A percentile compares a stretch with the other conserved stretches of the same genome.
phyloP scores from a whole-genome alignment of 2,113 vertebrate genomes.

The Anarrhichthys ocellatus region DNA sequence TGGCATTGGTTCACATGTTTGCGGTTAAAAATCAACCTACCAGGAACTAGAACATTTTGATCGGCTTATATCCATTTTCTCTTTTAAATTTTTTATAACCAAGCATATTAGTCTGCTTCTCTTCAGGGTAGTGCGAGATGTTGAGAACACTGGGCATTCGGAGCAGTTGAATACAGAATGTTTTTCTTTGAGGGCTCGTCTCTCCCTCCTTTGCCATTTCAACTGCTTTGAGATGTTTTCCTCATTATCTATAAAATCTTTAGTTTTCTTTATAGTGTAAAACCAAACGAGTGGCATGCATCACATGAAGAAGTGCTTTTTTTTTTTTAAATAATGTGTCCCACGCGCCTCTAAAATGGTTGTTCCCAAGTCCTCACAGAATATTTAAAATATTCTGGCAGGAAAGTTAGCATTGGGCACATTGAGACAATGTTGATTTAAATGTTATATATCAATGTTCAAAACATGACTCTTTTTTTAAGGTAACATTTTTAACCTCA shows the following conservation, averaged over 20 bases:
- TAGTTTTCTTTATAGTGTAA: background rate
- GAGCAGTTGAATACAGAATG: background rate
- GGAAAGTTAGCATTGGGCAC: background rate
- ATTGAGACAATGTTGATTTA: slow-evolving; percentile 1
- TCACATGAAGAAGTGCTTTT: background rate
- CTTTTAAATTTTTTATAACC: background rate
- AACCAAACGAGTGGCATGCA: background rate
- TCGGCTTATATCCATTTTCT: background rate
- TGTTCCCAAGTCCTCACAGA: background rate
- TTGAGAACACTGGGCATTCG: background rate
- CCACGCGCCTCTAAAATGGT: background rate
- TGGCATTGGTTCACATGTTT: background rate
- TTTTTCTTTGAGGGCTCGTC: background rate
- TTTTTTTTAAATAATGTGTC: background rate
- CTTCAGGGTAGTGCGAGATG: background rate
- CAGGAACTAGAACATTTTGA: background rate
- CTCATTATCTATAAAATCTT: background rate
- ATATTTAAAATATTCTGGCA: background rate
- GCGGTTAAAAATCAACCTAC: background rate
- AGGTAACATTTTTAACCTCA: background rate
- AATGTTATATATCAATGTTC: background rate
- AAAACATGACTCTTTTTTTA: background rate
- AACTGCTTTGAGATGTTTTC: background rate
- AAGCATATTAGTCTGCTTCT: background rate
- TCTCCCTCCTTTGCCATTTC: background rate